Evolutionary conservation across 2,797 vertebrate species (phyloP).

Genomic region (Steatocranus sp.): DNA sequence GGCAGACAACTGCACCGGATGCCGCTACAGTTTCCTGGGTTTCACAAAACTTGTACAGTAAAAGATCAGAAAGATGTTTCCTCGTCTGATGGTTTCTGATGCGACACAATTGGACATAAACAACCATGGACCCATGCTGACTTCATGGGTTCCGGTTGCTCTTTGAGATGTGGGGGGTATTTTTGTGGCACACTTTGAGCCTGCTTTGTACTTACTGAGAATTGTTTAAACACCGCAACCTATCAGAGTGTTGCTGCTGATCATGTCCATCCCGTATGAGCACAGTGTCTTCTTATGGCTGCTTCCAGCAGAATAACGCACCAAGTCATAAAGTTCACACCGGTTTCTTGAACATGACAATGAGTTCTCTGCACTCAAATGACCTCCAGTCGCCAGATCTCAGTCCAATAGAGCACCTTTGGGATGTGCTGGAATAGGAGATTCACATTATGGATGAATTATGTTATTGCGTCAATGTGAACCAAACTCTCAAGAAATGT

Average conservation of each 20-base stretch:
- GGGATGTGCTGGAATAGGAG: neutral
- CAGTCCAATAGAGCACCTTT: neutral
- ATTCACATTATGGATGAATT: neutral
- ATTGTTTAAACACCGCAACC: neutral
- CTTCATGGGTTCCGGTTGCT: neutral
- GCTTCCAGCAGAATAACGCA: neutral
- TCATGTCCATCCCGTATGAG: neutral
- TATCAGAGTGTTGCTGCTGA: neutral
- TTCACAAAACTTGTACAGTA: neutral
- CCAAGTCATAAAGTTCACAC: neutral
- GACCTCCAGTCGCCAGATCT: neutral
- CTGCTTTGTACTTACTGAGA: neutral
- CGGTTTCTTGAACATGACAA: neutral
- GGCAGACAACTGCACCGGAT: neutral
- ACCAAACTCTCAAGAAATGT: neutral
- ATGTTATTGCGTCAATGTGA: neutral
- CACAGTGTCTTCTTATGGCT: neutral
- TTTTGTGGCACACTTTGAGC: neutral
- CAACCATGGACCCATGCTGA: neutral
- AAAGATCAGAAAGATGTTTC: neutral
- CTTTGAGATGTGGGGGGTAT: neutral
- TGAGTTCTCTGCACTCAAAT: neutral
- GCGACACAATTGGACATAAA: neutral
- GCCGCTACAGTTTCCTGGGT: accelerated
- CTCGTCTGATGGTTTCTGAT: neutral